Percentiles rank a stretch among this genome's conserved stretches.
Evolutionary conservation across 2,113 vertebrate species (phyloP).

Genomic region (Siniperca knerii): DNA sequence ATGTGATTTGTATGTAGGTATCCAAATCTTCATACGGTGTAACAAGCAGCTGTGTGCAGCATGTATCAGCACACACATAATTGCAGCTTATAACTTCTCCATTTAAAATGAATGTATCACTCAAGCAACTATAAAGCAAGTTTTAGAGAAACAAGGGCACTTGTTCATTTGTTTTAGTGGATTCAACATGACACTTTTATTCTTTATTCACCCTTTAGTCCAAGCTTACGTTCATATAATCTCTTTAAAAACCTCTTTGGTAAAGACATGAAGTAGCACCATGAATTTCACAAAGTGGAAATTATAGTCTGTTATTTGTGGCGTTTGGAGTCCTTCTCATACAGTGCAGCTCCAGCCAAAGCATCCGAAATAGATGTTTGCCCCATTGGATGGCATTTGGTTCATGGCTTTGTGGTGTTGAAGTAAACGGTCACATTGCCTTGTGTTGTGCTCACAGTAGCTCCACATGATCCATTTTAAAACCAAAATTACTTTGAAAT

Average conservation of each 20-base stretch:
- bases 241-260: constrained; percentile 5
- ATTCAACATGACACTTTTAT: neutral
- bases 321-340: constrained; percentile 18
- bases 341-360: constrained; percentile 10
- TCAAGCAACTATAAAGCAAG: neutral
- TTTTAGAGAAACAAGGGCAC: neutral
- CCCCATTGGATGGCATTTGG: constrained; percentile 26
- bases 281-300: constrained; percentile 24
- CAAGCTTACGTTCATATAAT: neutral
- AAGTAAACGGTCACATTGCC: constrained; percentile 16
- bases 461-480: neutral
- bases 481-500: neutral
- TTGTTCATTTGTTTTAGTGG: neutral
- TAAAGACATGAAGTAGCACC: constrained; percentile 19
- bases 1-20: neutral
- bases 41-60: neutral
- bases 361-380: constrained; percentile 20
- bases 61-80: too few relatives aligned
- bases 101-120: too few relatives aligned
- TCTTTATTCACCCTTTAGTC: neutral
- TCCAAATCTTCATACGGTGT: too few relatives aligned
- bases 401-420: constrained; percentile 19
- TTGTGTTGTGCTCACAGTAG: neutral
- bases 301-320: constrained; percentile 47
- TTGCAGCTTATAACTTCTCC: too few relatives aligned